phyloP scores from a whole-genome alignment of 1,140 invertebrate genomes.

The Calephelis nemesis region DNA sequence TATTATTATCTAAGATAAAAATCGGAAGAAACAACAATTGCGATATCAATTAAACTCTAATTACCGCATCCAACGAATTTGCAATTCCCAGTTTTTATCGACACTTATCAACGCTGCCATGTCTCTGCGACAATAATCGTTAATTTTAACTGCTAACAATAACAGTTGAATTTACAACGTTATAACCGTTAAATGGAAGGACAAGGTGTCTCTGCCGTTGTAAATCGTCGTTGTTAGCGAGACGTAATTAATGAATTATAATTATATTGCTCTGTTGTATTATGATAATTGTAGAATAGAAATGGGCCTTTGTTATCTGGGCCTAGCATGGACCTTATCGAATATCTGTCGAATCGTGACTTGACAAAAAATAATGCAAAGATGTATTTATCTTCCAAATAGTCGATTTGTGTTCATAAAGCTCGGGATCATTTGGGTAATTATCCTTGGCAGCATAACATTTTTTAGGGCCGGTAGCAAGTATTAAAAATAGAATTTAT shows the following conservation, averaged over 20 bases:
- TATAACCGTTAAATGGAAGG: slow-evolving; percentile 55
- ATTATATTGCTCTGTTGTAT: slow-evolving; percentile 25
- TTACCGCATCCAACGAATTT: slow-evolving; percentile 31
- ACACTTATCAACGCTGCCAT: slow-evolving; percentile 50
- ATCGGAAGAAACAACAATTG: not conserved
- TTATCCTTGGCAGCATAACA: too few relatives aligned
- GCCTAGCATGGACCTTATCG: not conserved
- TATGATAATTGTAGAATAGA: slow-evolving; percentile 20
- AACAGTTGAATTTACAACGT: slow-evolving; percentile 61
- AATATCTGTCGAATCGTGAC: not conserved
- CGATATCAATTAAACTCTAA: not conserved
- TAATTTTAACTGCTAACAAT: slow-evolving; percentile 61
- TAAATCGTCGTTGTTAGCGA: slow-evolving; percentile 29
- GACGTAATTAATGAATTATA: slow-evolving; percentile 23
- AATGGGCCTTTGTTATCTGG: not conserved
- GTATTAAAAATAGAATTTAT: too few relatives aligned
- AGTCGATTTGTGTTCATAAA: too few relatives aligned
- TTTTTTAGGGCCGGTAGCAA: too few relatives aligned
- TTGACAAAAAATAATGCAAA: too few relatives aligned
- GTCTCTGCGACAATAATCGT: slow-evolving; percentile 53
- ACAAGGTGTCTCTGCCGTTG: slow-evolving; percentile 44
- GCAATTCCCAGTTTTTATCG: slow-evolving; percentile 31
- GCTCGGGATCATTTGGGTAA: too few relatives aligned
- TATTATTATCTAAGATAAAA: too few relatives aligned
- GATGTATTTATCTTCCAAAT: too few relatives aligned